phyloP scores from a whole-genome alignment of 2,888 invertebrate species.

The Amiota mariae region DNA sequence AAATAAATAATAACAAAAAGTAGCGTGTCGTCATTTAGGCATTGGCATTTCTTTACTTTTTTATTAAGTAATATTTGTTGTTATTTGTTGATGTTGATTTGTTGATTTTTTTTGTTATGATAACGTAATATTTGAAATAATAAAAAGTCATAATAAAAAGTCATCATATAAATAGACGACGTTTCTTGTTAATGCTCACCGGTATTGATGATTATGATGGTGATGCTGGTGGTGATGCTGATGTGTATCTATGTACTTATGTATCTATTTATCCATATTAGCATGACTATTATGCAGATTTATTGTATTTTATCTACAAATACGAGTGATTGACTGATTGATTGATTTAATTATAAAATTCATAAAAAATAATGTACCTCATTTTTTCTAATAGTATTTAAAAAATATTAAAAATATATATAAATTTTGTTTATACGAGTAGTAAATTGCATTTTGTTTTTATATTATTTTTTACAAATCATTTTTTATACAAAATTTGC shows the following conservation, averaged over 20 bases:
- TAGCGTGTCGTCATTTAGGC: conserved; percentile 9
- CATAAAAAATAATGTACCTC: not conserved
- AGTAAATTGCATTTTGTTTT: not conserved
- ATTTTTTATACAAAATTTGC: not conserved
- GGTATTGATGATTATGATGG: too few relatives aligned
- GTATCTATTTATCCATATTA: too few relatives aligned
- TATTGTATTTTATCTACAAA: too few relatives aligned
- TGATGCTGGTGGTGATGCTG: not conserved
- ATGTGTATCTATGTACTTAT: not conserved
- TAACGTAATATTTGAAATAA: not conserved
- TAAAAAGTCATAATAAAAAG: not conserved
- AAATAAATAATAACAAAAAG: too few relatives aligned
- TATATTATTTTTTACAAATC: not conserved
- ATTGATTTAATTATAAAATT: too few relatives aligned
- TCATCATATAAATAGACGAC: too few relatives aligned
- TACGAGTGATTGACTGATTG: too few relatives aligned
- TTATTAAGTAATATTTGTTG: conserved; percentile 20
- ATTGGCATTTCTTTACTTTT: conserved; percentile 19
- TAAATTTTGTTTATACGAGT: not conserved
- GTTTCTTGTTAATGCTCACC: too few relatives aligned
- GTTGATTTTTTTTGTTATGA: conserved; percentile 13
- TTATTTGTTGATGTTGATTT: not conserved
- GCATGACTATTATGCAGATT: too few relatives aligned
- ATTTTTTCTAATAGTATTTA: too few relatives aligned
- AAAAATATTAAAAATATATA: not conserved